Conservation (phyloP, 2,888 invertebrate species). For the Tipula confusa region DNA sequence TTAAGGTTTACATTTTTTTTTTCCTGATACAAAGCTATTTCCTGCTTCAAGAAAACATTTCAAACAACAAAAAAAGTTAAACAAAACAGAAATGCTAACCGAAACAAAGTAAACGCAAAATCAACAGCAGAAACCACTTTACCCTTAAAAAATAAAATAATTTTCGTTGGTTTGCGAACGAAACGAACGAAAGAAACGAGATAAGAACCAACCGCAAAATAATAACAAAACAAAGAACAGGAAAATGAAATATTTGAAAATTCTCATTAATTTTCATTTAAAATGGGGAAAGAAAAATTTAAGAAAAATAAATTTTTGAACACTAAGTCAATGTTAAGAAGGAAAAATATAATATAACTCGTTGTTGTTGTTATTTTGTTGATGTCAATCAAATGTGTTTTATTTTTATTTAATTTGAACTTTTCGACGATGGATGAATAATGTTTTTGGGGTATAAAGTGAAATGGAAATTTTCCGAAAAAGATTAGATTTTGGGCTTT, state of each 20-base stretch:
- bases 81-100: background rate
- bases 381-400: background rate
- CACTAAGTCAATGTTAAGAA: background rate
- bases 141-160: background rate
- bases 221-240: background rate
- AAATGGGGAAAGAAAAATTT: background rate
- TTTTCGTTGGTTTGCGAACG: background rate
- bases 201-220: background rate
- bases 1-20: background rate
- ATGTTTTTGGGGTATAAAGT: background rate
- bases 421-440: background rate
- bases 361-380: background rate
- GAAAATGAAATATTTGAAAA: background rate
- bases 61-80: background rate
- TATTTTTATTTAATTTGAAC: background rate
- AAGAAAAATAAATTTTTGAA: background rate
- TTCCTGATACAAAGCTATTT: conserved; percentile 4
- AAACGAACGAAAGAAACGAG: background rate
- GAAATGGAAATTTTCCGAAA: background rate
- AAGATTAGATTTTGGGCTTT: background rate
- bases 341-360: background rate
- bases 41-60: background rate
- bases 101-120: background rate
- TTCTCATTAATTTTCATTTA: conserved; percentile 20
- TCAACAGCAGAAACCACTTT: conserved; percentile 7